A percentile compares a stretch with the other conserved stretches of the same genome.
These are phyloP conservation scores for Chascanopsetta lugubris DNA, from an alignment of 2,113 vertebrate species.

Conservation along the genomic window DNA sequence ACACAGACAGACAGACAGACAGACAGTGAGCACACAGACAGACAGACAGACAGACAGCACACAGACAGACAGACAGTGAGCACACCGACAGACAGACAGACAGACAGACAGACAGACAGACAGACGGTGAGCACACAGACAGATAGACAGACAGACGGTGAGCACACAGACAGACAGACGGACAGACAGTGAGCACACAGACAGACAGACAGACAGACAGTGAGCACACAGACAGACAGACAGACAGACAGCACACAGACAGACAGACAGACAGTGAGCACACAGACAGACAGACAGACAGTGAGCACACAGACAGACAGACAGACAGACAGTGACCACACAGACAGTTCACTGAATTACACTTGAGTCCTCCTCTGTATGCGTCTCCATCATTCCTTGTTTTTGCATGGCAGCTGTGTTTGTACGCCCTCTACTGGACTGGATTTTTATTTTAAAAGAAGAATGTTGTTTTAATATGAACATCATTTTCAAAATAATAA, in stretches of 20 bases:
- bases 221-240: conserved; percentile 59
- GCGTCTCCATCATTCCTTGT: conserved; percentile 53
- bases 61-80: conserved; percentile 85
- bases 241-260: too few species aligned
- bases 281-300: conserved; percentile 82
- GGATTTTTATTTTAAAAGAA: conserved; percentile 51
- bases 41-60: too few species aligned
- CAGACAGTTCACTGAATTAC: conserved; percentile 13
- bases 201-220: conserved; percentile 83
- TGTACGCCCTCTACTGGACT: conserved; percentile 51
- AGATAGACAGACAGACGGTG: conserved; percentile 85
- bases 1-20: conserved; percentile 74
- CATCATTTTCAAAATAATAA: conserved; percentile 88
- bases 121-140: conserved; percentile 79
- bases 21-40: conserved; percentile 77
- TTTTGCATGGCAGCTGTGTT: conserved; percentile 72
- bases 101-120: too few species aligned
- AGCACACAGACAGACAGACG: conserved; percentile 68
- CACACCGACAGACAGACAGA: conserved; percentile 27
- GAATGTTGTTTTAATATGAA: conserved; percentile 69
- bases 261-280: conserved; percentile 84
- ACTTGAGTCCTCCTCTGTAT: conserved; percentile 34
- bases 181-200: conserved; percentile 80
- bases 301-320: conserved; percentile 60
- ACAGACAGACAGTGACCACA: too few species aligned